Base-by-base conservation (phyloP, 2,888 invertebrate species). In the Sclerodermus sp. region DNA sequence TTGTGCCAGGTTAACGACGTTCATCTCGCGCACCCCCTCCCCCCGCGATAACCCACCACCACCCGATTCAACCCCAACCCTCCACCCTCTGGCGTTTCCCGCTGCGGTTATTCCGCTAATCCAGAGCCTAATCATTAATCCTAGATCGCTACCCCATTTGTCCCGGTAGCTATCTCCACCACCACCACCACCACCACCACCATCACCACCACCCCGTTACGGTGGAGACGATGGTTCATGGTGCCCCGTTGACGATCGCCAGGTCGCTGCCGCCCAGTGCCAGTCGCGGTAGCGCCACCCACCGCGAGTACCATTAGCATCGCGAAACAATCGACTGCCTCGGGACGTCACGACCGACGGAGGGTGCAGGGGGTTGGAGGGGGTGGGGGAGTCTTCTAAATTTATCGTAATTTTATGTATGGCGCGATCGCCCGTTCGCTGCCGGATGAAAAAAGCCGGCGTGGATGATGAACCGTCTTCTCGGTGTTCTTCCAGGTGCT, bases 361-460 rank as follows among this genome's bases (percentile, higher is more conserved):
- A 62, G n/a, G n/a, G n/a, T n/a, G n/a, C n/a, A n/a, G n/a, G n/a
- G n/a, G n/a, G n/a, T n/a, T n/a, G n/a, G n/a, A n/a, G n/a, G n/a
- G n/a, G n/a, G n/a, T n/a, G n/a, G n/a, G n/a, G n/a, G 66, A 67
- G 66, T 65, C 61, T 57, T 51, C 31, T 47, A 62, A 55, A 76
- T 76, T 76, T 75, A 76, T 76, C 70, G 76, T 76, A 70, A 76
- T 76, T 75, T 76, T 75, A 76, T 76, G 76, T 75, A 74, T 74
- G 70, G 67, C 71, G 70, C 76, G 72, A 76, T 76, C 71, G 55
- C 55, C 53, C 49, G 51, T 56, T 49, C 64, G 60, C 60, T 66
- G 66, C 60, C 62, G 63, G 61, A 60, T 63, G 64, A 67, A 67
- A 67, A 64, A 63, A 64, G 64, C 58, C 56, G 59, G 66, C 60